Evolutionary conservation across 2,888 invertebrate species (phyloP), one percentile per base, ranked within the genome.

Genomic region (Trichopria drosophilae): DNA sequence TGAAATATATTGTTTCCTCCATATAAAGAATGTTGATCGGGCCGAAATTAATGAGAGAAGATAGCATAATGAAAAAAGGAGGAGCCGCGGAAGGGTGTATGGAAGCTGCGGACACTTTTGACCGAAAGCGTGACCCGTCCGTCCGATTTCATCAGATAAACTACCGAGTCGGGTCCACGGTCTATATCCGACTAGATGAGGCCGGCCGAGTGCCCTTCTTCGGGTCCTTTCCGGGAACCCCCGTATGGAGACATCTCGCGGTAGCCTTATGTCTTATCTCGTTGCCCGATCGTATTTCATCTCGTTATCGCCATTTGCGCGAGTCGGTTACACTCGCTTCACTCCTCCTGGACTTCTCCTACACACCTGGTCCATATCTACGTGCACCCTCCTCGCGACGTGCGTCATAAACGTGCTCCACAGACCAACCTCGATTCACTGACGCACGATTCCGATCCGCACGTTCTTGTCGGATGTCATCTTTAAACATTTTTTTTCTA

Each of bases 111-210:
- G 63, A 62, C 54, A 66, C 60, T 63, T 63, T 63, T 63, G 65
- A 63, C 63, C 63, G 62, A 63, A 62, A 61, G 53, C 58, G 55
- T 55, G 57, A 58, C 60, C 62, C 59, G 62, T 67, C 61, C 64
- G 58, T 66, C 61, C 60, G 58, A 60, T 58, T 58, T 63, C 65
- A 67, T 66, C 66, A 65, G 66, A 66, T 68, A 68, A 56, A n/a
- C n/a, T n/a, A 46, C 40, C 61, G 53, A 59, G 60, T 60, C 62
- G 60, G 60, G 61, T 61, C 62, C 61, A 59, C 57, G 47, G 63
- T 57, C 60, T 67, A 67, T 67, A 66, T 65, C 51, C 54, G 56
- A n/a, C 63, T 63, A 67, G 67, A 64, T 66, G 66, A 67, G 65
- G 68, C 63, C 63, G 59, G 5, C 42, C 64, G 61, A 59, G 64